A percentile compares a stretch with the other conserved stretches of the same genome.
phyloP scores from a whole-genome alignment of 2,113 vertebrate genomes.

The Cricetomys ansorgei region DNA sequence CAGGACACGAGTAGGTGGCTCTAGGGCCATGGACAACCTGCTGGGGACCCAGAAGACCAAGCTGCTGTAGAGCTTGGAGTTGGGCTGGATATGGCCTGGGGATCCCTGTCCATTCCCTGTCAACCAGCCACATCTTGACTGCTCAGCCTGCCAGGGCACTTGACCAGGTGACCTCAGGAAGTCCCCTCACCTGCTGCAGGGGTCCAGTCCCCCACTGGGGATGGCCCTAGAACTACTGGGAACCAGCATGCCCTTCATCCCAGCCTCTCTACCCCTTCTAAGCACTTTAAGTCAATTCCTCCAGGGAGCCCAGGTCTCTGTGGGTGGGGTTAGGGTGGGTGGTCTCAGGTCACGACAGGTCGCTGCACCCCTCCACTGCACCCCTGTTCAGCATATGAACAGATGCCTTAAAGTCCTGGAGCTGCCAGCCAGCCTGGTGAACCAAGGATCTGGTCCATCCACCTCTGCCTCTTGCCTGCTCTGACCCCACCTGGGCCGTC shows the following conservation, averaged over 20 bases:
- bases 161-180: conserved; percentile 72
- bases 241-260: conserved; percentile 48
- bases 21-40: background rate
- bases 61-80: conserved; percentile 1
- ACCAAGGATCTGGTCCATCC: background rate
- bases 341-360: conserved; percentile 66
- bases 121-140: conserved; percentile 52
- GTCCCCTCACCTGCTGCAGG: conserved; percentile 56
- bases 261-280: background rate
- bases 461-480: background rate
- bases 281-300: conserved; percentile 74
- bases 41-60: background rate
- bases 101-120: background rate
- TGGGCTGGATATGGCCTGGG: background rate
- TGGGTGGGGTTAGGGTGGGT: conserved; percentile 55
- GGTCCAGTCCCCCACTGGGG: background rate
- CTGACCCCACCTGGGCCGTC: background rate
- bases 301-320: conserved; percentile 58
- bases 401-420: conserved; percentile 78
- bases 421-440: conserved; percentile 28
- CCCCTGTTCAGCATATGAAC: conserved; percentile 58
- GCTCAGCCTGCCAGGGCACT: conserved; percentile 29
- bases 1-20: conserved; percentile 51
- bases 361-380: conserved; percentile 21
- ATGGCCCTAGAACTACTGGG: background rate